A percentile compares a stretch with the other conserved stretches of the same genome.
Evolutionary conservation across 2,888 invertebrate species (phyloP).

Genomic region (Sphecodes monilicornis): DNA sequence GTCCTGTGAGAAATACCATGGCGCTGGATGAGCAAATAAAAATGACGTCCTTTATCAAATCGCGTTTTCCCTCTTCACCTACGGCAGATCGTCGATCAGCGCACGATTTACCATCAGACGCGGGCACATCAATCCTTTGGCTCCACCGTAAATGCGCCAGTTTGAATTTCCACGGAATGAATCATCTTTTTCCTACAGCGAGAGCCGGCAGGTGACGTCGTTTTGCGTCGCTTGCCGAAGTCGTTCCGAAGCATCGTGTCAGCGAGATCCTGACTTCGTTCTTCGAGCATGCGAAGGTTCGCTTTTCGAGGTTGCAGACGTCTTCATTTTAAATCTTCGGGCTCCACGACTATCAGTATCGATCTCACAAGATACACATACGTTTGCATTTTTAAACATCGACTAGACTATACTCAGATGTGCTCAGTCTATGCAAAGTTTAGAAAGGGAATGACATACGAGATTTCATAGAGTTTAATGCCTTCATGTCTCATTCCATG

Average conservation of each 20-base stretch:
- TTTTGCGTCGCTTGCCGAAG: constrained; percentile 47
- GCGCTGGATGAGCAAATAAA: constrained; percentile 64
- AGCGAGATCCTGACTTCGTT: constrained; percentile 30
- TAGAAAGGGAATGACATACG: no score
- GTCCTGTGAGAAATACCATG: constrained; percentile 60
- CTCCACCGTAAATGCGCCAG: constrained; percentile 65
- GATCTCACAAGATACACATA: background rate
- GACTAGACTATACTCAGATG: no score
- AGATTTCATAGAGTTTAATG: no score
- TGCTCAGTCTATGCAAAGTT: no score
- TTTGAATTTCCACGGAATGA: constrained; percentile 69
- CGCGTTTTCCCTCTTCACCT: constrained; percentile 64
- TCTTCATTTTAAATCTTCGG: background rate
- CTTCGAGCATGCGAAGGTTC: background rate
- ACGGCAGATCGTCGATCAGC: constrained; percentile 71
- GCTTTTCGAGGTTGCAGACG: background rate
- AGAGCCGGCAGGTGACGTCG: constrained; percentile 53
- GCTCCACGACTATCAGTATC: background rate
- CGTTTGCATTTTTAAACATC: background rate
- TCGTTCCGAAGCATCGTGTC: constrained; percentile 40
- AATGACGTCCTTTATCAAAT: constrained; percentile 70
- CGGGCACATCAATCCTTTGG: constrained; percentile 65
- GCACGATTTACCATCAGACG: constrained; percentile 60
- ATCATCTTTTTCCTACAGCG: constrained; percentile 61
- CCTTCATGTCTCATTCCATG: no score